Percentiles rank a stretch among this genome's conserved stretches.
These are phyloP conservation scores for Tillus elongatus DNA, from an alignment of 2,888 invertebrate species.

Conservation along the genomic window DNA sequence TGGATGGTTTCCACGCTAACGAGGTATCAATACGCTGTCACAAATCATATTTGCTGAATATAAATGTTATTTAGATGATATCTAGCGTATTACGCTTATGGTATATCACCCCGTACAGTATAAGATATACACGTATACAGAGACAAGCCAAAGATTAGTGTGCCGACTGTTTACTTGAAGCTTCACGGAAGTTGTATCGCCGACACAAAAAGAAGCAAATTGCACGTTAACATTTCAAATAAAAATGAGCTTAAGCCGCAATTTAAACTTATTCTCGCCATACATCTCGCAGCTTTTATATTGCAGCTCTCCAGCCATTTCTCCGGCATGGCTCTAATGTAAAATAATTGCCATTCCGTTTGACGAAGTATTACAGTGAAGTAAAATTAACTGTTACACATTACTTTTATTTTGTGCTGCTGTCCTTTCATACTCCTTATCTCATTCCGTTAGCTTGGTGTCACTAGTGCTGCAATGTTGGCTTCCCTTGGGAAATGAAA, in stretches of 20 bases:
- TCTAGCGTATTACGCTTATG: too few relatives aligned
- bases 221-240: conserved; percentile 32
- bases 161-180: not conserved
- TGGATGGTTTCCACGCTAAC: too few relatives aligned
- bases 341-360: conserved; percentile 36
- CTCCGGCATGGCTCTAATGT: conserved; percentile 31
- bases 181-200: conserved; percentile 3
- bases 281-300: conserved; percentile 33
- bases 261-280: conserved; percentile 35
- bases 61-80: too few relatives aligned
- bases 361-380: conserved; percentile 27
- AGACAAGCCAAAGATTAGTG: too few relatives aligned
- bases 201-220: conserved; percentile 23
- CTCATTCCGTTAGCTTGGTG: too few relatives aligned
- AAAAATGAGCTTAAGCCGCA: conserved; percentile 33
- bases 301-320: conserved; percentile 25
- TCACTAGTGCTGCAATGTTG: too few relatives aligned
- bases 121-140: too few relatives aligned
- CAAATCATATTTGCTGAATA: too few relatives aligned
- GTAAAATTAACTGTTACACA: conserved; percentile 37
- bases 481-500: too few relatives aligned
- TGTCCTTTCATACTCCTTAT: too few relatives aligned
- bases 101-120: too few relatives aligned
- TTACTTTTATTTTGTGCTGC: conserved; percentile 32
- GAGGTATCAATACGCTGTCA: too few relatives aligned